Percentiles rank a stretch among this genome's conserved stretches.
Conservation (phyloP, 1,140 invertebrate species). For the Mizuhopecten yessoensis region DNA sequence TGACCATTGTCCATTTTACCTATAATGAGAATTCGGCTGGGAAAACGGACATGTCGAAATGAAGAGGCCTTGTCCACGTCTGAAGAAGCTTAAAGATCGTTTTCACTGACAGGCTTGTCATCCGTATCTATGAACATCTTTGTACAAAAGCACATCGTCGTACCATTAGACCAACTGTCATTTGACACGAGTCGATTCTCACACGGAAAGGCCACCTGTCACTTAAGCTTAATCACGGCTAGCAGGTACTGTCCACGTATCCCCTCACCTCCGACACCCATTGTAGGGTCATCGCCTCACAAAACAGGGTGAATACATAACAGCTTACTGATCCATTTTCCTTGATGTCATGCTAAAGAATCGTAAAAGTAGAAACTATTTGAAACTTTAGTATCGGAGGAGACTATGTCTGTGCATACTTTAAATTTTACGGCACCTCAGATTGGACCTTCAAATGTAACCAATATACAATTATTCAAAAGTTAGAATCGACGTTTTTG, state of each 20-base stretch:
- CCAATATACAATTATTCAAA: too few species aligned
- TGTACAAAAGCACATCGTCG: neutral
- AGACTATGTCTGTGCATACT: neutral
- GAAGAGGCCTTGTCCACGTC: neutral
- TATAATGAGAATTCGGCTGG: neutral
- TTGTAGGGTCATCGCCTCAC: neutral
- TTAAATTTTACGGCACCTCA: neutral
- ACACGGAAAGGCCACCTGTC: neutral
- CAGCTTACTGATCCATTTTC: neutral
- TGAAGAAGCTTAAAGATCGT: neutral
- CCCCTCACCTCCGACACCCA: neutral
- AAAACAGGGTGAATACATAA: neutral
- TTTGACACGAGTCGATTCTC: neutral
- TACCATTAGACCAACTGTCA: neutral
- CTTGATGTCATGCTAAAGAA: neutral
- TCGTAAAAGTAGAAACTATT: neutral
- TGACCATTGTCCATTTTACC: neutral
- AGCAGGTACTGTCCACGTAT: neutral
- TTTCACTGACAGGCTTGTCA: neutral
- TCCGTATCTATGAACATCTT: neutral
- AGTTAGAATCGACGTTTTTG: too few species aligned
- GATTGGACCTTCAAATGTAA: neutral
- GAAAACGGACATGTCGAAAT: conserved; percentile 33
- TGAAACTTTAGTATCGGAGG: neutral
- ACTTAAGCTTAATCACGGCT: neutral